Evolutionary conservation across 23 tunicate genomes (phyloP).

Genomic region (Trididemnum clinides): DNA sequence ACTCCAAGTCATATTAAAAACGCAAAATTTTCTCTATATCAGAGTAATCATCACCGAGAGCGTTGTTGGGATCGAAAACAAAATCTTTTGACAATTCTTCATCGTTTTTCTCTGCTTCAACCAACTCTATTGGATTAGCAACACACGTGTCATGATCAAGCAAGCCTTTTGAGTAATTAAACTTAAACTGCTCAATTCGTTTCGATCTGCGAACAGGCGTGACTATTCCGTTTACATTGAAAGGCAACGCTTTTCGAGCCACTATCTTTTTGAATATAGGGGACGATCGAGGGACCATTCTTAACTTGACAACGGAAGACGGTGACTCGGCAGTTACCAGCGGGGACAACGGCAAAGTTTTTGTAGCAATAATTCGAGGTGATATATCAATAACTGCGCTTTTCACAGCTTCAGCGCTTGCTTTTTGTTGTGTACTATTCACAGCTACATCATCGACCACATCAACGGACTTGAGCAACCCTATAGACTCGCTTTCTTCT

Average conservation of each 20-base stretch:
- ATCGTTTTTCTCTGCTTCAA: neutral
- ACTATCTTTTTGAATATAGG: constrained; percentile 43
- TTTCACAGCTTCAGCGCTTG: neutral
- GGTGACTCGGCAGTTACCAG: constrained; percentile 37
- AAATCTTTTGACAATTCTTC: constrained; percentile 24
- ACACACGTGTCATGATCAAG: constrained; percentile 47
- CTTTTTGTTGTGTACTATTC: neutral
- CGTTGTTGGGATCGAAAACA: constrained; percentile 50
- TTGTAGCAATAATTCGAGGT: neutral
- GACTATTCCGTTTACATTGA: constrained; percentile 37
- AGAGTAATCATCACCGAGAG: constrained; percentile 40
- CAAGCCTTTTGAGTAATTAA: constrained; percentile 42
- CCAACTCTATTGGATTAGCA: constrained; percentile 21
- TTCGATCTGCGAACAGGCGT: constrained; percentile 62
- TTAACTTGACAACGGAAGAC: constrained; percentile 53
- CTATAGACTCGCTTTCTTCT: neutral
- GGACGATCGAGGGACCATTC: constrained; percentile 58
- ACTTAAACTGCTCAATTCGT: constrained; percentile 34
- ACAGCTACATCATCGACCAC: neutral
- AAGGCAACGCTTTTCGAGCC: constrained; percentile 40
- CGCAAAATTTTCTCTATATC: constrained; percentile 43
- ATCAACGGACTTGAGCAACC: neutral
- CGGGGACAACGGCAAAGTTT: neutral
- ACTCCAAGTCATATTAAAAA: too few relatives aligned
- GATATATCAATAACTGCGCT: neutral